Evolutionary conservation across 2,113 vertebrate species (phyloP).

Genomic region (Zosterops lateralis): DNA sequence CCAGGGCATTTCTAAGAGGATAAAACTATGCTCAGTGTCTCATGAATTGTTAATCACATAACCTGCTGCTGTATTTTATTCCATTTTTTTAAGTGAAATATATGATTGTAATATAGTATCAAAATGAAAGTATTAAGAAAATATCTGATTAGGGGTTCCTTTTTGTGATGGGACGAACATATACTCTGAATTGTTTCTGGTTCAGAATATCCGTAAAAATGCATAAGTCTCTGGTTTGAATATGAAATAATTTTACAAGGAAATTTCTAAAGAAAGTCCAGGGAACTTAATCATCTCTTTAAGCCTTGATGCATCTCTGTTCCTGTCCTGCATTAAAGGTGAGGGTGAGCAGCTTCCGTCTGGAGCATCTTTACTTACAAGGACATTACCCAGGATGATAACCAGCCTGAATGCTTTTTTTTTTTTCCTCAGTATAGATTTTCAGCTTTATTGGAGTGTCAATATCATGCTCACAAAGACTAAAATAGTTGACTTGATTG

Average conservation of each 20-base stretch:
- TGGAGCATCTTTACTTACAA: background rate
- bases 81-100: background rate
- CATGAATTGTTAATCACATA: background rate
- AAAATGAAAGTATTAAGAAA: background rate
- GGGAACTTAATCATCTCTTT: background rate
- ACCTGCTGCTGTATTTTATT: background rate
- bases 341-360: background rate
- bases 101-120: background rate
- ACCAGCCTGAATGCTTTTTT: background rate
- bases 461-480: background rate
- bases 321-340: background rate
- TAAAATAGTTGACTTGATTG: background rate
- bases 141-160: background rate
- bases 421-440: background rate
- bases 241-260: background rate
- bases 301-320: background rate
- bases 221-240: fast-evolving
- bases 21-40: background rate
- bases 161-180: background rate
- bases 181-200: background rate
- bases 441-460: background rate
- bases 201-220: background rate
- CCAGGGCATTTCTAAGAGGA: background rate
- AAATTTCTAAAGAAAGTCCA: background rate
- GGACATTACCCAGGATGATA: background rate